A percentile compares a stretch with the other conserved stretches of the same genome.
Evolutionary conservation across 2,797 vertebrate genomes (phyloP).

Genomic region (Varecia variegata): DNA sequence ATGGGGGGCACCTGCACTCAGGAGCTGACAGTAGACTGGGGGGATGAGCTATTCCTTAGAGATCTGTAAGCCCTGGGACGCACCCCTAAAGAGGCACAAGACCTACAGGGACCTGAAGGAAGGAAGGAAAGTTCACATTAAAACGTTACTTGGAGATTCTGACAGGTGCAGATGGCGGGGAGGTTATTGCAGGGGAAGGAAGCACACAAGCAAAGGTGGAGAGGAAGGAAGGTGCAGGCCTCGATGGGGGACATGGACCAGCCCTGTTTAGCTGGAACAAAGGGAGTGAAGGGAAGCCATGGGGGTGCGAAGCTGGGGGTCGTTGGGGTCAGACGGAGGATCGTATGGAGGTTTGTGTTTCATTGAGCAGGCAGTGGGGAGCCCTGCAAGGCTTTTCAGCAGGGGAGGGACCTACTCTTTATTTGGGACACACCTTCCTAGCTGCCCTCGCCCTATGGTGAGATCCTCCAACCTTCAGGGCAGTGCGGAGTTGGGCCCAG

Average conservation of each 20-base stretch:
- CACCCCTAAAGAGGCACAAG: background rate
- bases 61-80: background rate
- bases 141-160: background rate
- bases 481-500: background rate
- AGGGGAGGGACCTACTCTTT: background rate
- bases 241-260: background rate
- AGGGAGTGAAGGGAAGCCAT: background rate
- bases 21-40: background rate
- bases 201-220: background rate
- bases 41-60: background rate
- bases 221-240: background rate
- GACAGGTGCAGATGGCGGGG: background rate
- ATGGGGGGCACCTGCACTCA: background rate
- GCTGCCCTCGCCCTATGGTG: background rate
- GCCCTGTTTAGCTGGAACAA: background rate
- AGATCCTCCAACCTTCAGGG: background rate
- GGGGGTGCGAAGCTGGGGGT: background rate
- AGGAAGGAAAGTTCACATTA: background rate
- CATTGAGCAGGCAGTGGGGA: background rate
- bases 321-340: background rate
- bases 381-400: background rate
- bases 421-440: background rate
- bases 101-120: background rate
- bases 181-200: background rate
- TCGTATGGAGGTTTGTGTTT: background rate